Evolutionary conservation across 2,888 invertebrate genomes (phyloP).

Genomic region (Polydrusus pterygomalis): DNA sequence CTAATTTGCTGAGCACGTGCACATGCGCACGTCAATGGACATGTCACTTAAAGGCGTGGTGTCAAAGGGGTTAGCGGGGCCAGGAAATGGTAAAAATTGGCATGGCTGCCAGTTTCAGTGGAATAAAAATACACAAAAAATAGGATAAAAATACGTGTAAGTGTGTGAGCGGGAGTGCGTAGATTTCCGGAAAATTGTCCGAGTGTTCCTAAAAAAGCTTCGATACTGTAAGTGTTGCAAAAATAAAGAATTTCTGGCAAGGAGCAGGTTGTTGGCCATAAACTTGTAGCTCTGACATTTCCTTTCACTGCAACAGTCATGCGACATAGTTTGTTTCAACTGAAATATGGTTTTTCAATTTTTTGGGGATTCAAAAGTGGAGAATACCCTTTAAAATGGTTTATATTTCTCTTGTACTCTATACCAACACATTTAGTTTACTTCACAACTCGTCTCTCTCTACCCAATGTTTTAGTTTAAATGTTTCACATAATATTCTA

Average conservation of each 20-base stretch:
- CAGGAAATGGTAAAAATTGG: slow-evolving; percentile 68
- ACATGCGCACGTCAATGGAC: slow-evolving; percentile 52
- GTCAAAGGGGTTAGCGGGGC: slow-evolving; percentile 64
- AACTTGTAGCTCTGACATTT: slow-evolving; percentile 68
- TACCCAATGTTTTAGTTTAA: neutral
- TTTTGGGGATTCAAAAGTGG: neutral
- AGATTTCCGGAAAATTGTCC: slow-evolving; percentile 39
- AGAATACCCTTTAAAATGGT: neutral
- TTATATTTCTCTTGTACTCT: neutral
- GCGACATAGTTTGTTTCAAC: slow-evolving; percentile 51
- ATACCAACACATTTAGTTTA: neutral
- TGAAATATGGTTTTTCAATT: slow-evolving; percentile 45
- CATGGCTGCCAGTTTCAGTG: slow-evolving; percentile 68
- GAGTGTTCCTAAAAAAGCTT: slow-evolving; percentile 37
- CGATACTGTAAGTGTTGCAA: slow-evolving; percentile 49
- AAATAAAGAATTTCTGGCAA: slow-evolving; percentile 36
- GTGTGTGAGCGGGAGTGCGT: slow-evolving; percentile 53
- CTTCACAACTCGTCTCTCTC: neutral
- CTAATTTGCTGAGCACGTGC: neutral
- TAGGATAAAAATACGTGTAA: slow-evolving; percentile 60
- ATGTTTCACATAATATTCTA: slow-evolving; percentile 6
- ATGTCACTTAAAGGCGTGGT: slow-evolving; percentile 68
- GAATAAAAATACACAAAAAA: slow-evolving; percentile 59
- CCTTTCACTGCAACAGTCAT: slow-evolving; percentile 64
- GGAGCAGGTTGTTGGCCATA: slow-evolving; percentile 69